Evolutionary conservation across 2,797 vertebrate genomes (phyloP).

Genomic region (Malurus leucopterus): DNA sequence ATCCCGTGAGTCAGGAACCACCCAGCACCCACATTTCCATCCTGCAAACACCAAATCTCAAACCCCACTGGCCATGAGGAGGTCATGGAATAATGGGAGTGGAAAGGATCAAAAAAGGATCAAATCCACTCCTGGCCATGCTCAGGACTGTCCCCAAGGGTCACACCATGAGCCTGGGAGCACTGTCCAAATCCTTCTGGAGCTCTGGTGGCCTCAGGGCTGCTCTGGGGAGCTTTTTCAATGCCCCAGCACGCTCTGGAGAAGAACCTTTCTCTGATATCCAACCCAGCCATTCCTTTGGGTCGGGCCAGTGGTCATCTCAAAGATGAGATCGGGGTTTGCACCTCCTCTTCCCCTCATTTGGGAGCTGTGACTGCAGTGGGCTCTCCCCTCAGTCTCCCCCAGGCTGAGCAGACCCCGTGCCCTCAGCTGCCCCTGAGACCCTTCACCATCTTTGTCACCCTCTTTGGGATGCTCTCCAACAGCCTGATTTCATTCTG

Average conservation of each 20-base stretch:
- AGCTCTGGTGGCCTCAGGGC: background rate
- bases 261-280: background rate
- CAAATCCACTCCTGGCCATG: background rate
- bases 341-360: background rate
- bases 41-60: background rate
- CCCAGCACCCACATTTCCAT: background rate
- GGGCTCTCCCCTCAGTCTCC: background rate
- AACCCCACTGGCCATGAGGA: background rate
- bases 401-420: background rate
- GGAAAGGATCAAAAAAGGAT: background rate
- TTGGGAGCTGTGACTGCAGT: fast-evolving
- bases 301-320: background rate
- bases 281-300: background rate
- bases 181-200: fast-evolving
- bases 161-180: background rate
- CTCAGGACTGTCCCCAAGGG: background rate
- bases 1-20: background rate
- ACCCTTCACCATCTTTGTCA: too few species aligned
- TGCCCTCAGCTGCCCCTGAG: background rate
- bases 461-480: background rate
- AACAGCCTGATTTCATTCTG: fast-evolving
- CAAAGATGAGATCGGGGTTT: background rate
- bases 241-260: too few species aligned
- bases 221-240: background rate
- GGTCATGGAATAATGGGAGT: background rate